phyloP scores from a whole-genome alignment of 2,113 vertebrate species.

The Myotis lucifugus region DNA sequence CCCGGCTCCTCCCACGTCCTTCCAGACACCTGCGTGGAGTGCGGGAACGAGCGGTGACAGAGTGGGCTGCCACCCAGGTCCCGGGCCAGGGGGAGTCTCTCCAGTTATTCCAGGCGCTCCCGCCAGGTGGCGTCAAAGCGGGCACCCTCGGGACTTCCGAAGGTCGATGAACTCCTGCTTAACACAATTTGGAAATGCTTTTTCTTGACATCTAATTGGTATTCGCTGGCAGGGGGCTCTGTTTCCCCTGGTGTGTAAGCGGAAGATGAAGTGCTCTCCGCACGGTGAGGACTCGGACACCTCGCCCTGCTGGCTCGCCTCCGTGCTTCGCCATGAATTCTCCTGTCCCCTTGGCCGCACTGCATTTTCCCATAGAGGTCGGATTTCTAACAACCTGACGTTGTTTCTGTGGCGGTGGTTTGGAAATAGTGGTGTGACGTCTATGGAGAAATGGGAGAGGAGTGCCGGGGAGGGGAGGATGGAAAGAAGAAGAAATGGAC shows the following conservation, averaged over 20 bases:
- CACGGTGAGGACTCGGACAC: neutral
- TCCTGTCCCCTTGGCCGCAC: rapidly evolving
- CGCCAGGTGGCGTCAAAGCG: neutral
- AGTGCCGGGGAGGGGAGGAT: too few relatives aligned
- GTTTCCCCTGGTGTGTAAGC: neutral
- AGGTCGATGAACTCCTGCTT: neutral
- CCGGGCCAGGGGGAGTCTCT: neutral
- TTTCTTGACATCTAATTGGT: slow-evolving; percentile 20
- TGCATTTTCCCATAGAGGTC: neutral
- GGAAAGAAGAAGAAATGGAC: neutral
- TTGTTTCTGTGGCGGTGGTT: rapidly evolving
- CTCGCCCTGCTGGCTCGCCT: rapidly evolving
- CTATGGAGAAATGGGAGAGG: neutral
- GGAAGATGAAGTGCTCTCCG: neutral
- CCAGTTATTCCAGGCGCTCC: rapidly evolving
- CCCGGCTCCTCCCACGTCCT: slow-evolving; percentile 2
- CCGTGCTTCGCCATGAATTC: rapidly evolving
- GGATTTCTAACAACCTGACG: neutral
- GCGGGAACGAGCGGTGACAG: neutral
- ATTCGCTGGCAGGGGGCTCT: slow-evolving; percentile 31
- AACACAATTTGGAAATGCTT: neutral
- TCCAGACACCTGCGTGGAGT: neutral
- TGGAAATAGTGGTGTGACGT: neutral
- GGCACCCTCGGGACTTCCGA: neutral
- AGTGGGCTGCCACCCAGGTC: slow-evolving; percentile 7